Evolutionary conservation across 1,140 invertebrate species (phyloP).

Genomic region (Dryas iulia): DNA sequence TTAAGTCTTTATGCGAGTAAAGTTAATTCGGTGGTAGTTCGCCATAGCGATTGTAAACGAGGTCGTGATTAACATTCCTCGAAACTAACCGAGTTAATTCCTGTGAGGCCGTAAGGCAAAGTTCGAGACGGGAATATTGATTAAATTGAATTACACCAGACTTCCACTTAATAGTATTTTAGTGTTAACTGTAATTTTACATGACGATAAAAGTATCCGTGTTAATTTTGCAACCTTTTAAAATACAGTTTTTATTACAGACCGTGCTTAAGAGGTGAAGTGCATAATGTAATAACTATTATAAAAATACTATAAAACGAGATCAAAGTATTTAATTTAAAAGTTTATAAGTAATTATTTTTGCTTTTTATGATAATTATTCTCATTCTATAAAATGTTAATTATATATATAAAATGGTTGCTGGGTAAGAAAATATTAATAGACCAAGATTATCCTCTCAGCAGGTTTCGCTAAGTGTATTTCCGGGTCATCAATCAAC

Average conservation of each 20-base stretch:
- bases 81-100: constrained; percentile 44
- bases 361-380: not conserved
- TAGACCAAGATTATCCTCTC: constrained; percentile 13
- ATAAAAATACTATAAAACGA: not conserved
- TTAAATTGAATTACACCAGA: constrained; percentile 44
- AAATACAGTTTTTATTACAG: not conserved
- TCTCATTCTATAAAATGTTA: not conserved
- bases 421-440: not conserved
- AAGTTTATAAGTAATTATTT: not conserved
- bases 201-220: constrained; percentile 10
- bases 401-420: too few species aligned
- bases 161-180: constrained; percentile 30
- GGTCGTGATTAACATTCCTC: constrained; percentile 56
- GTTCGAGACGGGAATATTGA: constrained; percentile 47
- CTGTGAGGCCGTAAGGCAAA: constrained; percentile 34
- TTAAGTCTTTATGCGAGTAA: constrained; percentile 26
- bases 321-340: not conserved
- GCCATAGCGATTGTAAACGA: constrained; percentile 45
- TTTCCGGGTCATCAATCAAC: constrained; percentile 41
- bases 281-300: not conserved
- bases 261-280: not conserved
- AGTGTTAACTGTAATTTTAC: constrained; percentile 14
- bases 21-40: constrained; percentile 43
- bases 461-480: constrained; percentile 21
- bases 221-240: not conserved